Percentiles rank a stretch among this genome's conserved stretches.
These are phyloP conservation scores for Holacanthella duospinosa DNA, from an alignment of 2,888 invertebrate genomes.

Conservation along the genomic window DNA sequence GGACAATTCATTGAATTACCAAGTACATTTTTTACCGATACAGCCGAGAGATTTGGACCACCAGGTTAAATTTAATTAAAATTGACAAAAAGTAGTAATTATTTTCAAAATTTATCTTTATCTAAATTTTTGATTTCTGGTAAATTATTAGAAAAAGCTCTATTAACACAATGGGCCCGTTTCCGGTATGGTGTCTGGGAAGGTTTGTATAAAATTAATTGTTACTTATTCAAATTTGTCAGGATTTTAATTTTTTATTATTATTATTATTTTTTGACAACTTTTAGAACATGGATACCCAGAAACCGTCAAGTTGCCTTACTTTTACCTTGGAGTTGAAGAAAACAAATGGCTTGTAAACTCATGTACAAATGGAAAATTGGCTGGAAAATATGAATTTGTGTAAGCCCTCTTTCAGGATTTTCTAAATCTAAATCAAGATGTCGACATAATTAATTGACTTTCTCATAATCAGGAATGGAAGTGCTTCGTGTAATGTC, in stretches of 20 bases:
- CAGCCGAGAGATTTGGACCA: not conserved
- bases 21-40: slow-evolving; percentile 20
- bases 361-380: not conserved
- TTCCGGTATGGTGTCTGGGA: slow-evolving; percentile 6
- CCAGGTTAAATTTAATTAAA: slow-evolving; percentile 26
- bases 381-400: not conserved
- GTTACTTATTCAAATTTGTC: no score
- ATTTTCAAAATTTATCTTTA: no score
- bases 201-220: no score
- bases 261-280: not conserved
- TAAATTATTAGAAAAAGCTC: not conserved
- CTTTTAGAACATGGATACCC: slow-evolving; percentile 4
- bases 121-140: not conserved
- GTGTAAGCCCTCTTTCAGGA: not conserved
- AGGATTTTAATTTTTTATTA: not conserved
- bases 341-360: not conserved
- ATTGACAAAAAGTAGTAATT: no score
- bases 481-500: slow-evolving; percentile 13
- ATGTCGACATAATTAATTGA: not conserved
- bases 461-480: slow-evolving; percentile 2
- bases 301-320: not conserved
- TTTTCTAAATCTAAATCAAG: no score
- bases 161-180: slow-evolving; percentile 3
- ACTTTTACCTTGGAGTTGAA: slow-evolving; percentile 1
- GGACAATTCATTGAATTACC: slow-evolving; percentile 30